Evolutionary conservation across 2,797 vertebrate genomes (phyloP), one percentile per base, ranked within the genome.

Genomic region (Sebastes oblongus): DNA sequence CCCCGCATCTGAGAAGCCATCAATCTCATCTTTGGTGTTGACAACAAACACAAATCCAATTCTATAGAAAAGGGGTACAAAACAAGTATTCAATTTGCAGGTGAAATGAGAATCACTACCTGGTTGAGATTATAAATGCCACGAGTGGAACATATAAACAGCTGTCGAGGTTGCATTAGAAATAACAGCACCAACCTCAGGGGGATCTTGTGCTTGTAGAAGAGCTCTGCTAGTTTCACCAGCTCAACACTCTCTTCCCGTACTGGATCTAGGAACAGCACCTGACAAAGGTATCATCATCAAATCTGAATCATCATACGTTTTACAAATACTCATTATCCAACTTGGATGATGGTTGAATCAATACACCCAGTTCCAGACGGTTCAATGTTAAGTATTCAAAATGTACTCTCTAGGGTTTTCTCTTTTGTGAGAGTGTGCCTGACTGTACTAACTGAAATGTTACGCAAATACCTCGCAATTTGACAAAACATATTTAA

Each of bases 1-100:
- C 68, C 98, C 98, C 56, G 96, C 95, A 67, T 98, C 97, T 62
- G 93, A 80, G 84, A 92, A 93, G 82, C 96, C 97, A 94, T 98
- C 96, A 82, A 96, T 92, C 87, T 95, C 93, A 91, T 98, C 96
- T 87, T 96, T 92, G 42, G 95, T 90, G 94, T 93, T 97, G 93
- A 99, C 93, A 93, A 98, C 85, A 92, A 99, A 98, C 91, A 98
- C 97, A 93, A 99, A 97, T 86, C 98, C 98, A 95, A 99, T 97
- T 95, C 98, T 99, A 88, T 62, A 81, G 75, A 79, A 91, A 83
- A 30, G 72, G 75, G 50, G 20, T 27, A 22, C 72, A 93, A 84
- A 90, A 84, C 85, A 89, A 88, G 85, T 84, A 86, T 90, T 92
- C 80, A 90, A 91, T 91, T 92, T 92, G 83, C 76, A 86, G 87